phyloP scores from a whole-genome alignment of 2,888 invertebrate species.

The Deroplatys truncata region DNA sequence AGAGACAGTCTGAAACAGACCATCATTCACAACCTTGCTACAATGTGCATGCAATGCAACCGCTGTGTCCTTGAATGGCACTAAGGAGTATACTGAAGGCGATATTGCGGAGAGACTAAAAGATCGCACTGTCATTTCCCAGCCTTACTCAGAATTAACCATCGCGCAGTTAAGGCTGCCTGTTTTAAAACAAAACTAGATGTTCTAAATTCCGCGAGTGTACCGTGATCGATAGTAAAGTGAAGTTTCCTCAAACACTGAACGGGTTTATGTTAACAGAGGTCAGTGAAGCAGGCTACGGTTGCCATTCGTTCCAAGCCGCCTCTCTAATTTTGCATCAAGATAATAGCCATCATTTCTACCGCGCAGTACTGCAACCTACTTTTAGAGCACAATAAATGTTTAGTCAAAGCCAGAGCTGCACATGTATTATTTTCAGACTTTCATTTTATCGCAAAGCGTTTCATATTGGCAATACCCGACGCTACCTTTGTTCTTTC shows the following conservation, averaged over 20 bases:
- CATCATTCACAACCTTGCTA: too few species aligned
- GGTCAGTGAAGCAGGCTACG: neutral
- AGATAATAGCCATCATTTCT: neutral
- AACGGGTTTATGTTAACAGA: neutral
- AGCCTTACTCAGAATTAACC: too few species aligned
- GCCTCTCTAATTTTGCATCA: neutral
- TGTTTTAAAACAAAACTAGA: neutral
- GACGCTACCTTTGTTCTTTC: neutral
- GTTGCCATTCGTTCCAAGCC: neutral
- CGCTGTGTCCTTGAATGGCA: too few species aligned
- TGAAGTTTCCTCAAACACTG: neutral
- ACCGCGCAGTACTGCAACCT: neutral
- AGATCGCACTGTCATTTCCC: too few species aligned
- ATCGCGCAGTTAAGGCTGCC: too few species aligned
- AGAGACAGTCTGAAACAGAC: too few species aligned
- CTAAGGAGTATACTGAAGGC: too few species aligned
- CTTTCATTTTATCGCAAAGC: neutral
- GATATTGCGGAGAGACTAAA: too few species aligned
- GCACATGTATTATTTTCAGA: neutral
- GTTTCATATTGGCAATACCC: neutral
- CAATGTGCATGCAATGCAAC: too few species aligned
- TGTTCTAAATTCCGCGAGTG: neutral
- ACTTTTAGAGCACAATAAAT: neutral
- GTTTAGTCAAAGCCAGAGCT: neutral
- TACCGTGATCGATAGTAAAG: neutral